A percentile compares a stretch with the other conserved stretches of the same genome.
Evolutionary conservation across 2,113 vertebrate species (phyloP).

Genomic region (Pterophyllum scalare): DNA sequence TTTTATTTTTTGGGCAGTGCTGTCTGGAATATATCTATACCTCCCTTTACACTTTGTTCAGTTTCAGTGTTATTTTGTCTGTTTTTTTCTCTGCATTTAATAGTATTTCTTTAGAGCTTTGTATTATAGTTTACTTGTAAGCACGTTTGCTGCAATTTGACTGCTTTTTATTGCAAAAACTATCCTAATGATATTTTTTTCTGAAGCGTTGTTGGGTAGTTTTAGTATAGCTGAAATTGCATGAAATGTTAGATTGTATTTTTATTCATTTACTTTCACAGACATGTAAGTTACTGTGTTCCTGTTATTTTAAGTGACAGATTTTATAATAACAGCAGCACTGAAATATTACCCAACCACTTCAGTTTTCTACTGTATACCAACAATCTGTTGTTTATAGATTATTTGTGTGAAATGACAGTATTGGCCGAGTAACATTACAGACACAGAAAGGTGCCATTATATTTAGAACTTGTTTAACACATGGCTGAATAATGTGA

Average conservation of each 20-base stretch:
- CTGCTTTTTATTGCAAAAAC: not conserved
- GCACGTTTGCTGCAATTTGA: not conserved
- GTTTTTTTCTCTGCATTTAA: not conserved
- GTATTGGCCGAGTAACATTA: not conserved
- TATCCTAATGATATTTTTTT: not conserved
- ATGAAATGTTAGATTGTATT: not conserved
- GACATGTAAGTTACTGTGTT: not conserved
- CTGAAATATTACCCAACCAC: not conserved
- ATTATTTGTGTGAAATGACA: not conserved
- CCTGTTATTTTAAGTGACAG: not conserved
- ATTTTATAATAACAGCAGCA: not conserved
- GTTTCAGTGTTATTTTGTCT: not conserved
- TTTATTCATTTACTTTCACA: not conserved
- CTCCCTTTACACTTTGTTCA: not conserved
- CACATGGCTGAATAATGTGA: not conserved
- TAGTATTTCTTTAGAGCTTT: not conserved
- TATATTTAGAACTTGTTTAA: constrained; percentile 53
- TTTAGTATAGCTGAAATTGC: not conserved
- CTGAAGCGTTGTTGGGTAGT: not conserved
- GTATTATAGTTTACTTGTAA: not conserved
- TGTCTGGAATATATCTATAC: not conserved
- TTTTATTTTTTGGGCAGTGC: constrained; percentile 25
- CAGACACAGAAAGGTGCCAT: not conserved
- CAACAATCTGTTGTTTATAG: not conserved
- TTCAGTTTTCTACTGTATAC: not conserved